These are phyloP conservation scores for Micronycteris hirsuta DNA, from an alignment of 2,113 vertebrate species.

Conservation along the genomic window DNA sequence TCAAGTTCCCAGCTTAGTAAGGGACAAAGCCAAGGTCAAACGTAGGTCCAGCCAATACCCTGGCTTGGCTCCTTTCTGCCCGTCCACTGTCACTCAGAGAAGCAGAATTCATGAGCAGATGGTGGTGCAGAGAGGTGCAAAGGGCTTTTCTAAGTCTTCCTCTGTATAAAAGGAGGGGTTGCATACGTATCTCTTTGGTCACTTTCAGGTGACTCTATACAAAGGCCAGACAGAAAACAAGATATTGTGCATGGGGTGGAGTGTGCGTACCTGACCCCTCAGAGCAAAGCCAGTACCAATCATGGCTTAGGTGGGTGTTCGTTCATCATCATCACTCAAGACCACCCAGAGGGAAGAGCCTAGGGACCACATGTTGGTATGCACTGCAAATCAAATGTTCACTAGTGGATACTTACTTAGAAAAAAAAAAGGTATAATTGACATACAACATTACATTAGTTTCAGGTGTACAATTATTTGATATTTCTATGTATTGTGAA, in stretches of 20 bases:
- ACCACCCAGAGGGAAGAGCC: background rate
- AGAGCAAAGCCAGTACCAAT: background rate
- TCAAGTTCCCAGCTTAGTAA: background rate
- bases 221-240: background rate
- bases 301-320: background rate
- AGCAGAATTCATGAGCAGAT: background rate
- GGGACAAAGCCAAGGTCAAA: background rate
- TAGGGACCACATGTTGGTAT: background rate
- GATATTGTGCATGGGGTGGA: accelerated
- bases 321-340: background rate
- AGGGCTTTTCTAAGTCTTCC: background rate
- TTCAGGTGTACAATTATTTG: background rate
- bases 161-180: background rate
- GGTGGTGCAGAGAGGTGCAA: background rate
- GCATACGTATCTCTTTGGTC: background rate
- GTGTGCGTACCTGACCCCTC: background rate
- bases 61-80: background rate
- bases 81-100: background rate
- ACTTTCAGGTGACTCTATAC: background rate
- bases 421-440: background rate
- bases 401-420: background rate
- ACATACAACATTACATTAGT: background rate
- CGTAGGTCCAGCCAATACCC: background rate
- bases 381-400: background rate
- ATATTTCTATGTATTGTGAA: background rate